These are phyloP conservation scores for Helogale parvula DNA, from an alignment of 2,113 vertebrate species.

Conservation along the genomic window DNA sequence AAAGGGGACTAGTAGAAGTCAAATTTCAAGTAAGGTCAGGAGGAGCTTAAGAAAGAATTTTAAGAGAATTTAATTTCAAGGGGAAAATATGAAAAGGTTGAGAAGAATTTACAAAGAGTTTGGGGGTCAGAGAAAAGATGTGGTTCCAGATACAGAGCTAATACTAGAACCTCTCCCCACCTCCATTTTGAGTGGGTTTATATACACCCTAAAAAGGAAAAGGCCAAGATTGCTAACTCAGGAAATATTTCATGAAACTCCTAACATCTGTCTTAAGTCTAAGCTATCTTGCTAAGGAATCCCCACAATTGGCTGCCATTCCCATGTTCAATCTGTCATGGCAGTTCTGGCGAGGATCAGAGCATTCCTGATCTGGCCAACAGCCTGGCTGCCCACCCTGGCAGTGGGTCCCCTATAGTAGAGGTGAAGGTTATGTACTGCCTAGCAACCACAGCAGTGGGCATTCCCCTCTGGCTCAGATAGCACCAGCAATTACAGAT, in stretches of 20 bases:
- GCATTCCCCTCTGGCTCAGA: neutral
- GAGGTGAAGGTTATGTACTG: neutral
- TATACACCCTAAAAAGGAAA: neutral
- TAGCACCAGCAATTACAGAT: neutral
- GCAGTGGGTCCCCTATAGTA: neutral
- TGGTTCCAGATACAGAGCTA: neutral
- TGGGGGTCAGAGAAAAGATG: neutral
- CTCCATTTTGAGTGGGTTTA: neutral
- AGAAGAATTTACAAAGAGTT: neutral
- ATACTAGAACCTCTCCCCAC: neutral
- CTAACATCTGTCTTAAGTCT: neutral
- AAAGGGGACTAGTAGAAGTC: neutral
- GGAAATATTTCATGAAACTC: neutral
- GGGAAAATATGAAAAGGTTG: neutral
- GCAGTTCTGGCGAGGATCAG: neutral
- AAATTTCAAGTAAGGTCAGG: neutral
- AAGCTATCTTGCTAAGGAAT: neutral
- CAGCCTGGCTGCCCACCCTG: neutral
- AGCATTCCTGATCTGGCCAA: neutral
- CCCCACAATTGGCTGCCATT: neutral
- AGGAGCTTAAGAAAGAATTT: neutral
- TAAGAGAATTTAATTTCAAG: neutral
- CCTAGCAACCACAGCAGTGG: neutral
- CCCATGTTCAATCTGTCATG: neutral
- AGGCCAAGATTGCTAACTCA: neutral